Base-by-base conservation (phyloP, 1,140 invertebrate species). In the Calosoma granatense region DNA sequence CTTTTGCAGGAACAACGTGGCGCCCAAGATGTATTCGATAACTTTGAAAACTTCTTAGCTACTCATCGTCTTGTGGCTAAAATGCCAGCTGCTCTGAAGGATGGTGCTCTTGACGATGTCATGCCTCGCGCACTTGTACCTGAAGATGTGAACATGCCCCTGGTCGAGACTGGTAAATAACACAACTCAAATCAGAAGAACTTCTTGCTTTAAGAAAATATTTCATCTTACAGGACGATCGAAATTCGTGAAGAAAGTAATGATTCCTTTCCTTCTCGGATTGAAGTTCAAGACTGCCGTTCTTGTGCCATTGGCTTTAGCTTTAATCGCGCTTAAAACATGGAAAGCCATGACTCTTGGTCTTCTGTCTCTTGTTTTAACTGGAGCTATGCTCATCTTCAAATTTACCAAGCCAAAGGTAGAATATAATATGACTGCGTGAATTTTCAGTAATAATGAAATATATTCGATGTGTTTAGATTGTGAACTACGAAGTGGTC, bases 281-380 rank as follows among this genome's bases (percentile, higher is more conserved):
- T 73, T 91, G 56, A 91, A 90, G 70, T 87, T 90, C 74, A 90
- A 90, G 72, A 83, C 87, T 23, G 87, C 87, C 1, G 85, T 88
- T 14, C 69, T 91, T 62, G 85, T 89, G 11, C 88, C 88, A 0
- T 68, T 90, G 22, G 87, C 86, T 3, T 74, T 91, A 19, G 85
- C 86, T 53, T 73, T 91, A 51, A 90, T 91, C 65, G 88, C 88
- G 0, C 71, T 91, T 17, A 90, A 90, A 69, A 90, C 88, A 20
- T 91, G 88, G 88, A 92, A 92, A 68, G 88, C 88, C 20, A 74
- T 90, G 56, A 90, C 88, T 12, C 75, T 92, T 59, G 88, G 87
- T 63, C 79, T 92, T n/a, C 79, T 92, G 14, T 90, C 88, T 1
- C 70, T 92, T 59, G 88, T 88, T 14, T 72, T 88, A 12, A 87